Evolutionary conservation across 2,888 invertebrate genomes (phyloP).

Genomic region (Yponomeuta cagnagella): DNA sequence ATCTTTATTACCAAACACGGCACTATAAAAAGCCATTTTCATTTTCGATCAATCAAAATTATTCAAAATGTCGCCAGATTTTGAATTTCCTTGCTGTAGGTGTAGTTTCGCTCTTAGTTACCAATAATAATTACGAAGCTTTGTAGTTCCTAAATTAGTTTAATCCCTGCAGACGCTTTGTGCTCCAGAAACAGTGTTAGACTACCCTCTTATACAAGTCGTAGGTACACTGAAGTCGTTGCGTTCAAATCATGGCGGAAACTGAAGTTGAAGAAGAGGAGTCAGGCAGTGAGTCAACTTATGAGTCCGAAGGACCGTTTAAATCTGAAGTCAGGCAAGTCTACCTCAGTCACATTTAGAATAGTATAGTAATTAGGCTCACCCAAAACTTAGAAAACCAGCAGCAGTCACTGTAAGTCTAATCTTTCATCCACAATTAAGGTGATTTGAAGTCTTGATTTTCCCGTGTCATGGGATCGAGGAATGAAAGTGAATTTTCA

Average conservation of each 20-base stretch:
- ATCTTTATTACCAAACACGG: background rate
- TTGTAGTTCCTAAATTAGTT: background rate
- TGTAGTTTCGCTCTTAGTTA: background rate
- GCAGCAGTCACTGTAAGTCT: too few relatives aligned
- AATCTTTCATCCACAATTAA: too few relatives aligned
- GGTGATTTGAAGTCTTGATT: too few relatives aligned
- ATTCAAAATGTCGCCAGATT: background rate
- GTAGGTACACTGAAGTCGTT: background rate
- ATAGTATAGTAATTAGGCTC: background rate
- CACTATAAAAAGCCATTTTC: background rate
- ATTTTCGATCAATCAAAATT: constrained; percentile 7
- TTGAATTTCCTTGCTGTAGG: background rate
- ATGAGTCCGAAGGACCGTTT: background rate
- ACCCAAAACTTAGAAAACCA: background rate
- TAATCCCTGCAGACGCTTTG: background rate
- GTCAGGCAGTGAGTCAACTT: background rate
- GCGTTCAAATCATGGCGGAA: constrained; percentile 6
- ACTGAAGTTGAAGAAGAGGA: constrained; percentile 6
- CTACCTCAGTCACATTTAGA: background rate
- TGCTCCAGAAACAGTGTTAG: background rate
- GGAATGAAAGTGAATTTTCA: too few relatives aligned
- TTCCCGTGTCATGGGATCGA: too few relatives aligned
- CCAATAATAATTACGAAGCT: too few relatives aligned
- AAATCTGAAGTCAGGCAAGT: constrained; percentile 4
- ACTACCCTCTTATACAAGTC: background rate